Evolutionary conservation across 2,797 vertebrate species (phyloP), one percentile per base, ranked within the genome.

Genomic region (Diceros bicornis): DNA sequence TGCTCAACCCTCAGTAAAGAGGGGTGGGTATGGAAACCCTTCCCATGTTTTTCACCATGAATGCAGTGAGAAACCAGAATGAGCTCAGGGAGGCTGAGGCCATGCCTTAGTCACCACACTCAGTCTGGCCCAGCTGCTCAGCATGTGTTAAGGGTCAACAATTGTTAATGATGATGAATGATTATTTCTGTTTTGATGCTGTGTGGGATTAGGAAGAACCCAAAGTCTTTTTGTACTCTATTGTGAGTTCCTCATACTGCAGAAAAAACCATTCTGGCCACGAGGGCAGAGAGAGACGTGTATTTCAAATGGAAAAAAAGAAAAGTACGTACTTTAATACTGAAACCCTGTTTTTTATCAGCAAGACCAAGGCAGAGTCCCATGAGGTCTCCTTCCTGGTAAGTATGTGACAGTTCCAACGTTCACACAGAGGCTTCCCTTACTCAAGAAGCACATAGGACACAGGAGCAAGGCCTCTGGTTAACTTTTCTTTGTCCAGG

Each of bases 191-290:
- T 32, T 32, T 55, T 93, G 32, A 25, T 68, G 82, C 50, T 77
- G 1, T 71, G 23, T 47, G 16, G 37, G 52, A 72, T 83, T 21
- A 90, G 17, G 34, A 94, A 84, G 84, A 21, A 2, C 6, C 68
- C 27, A 47, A 57, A 66, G 20, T 84, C 75, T 93, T 79, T 64
- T 66, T 52, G 27, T 69, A 29, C n/a, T 83, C 47, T 86, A 16
- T 62, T 29, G 27, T 11, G n/a, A 89, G 32, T 47, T 71, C 47
- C 27, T 75, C 57, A 88, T n/a, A 29, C 23, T 61, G 29, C 13
- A 94, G 59, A 74, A 85, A 32, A 86, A 89, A 69, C 25, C 83
- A 68, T 85, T 82, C 69, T 93, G 41, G 34, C 23, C n/a, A 32
- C 25, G 9, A 77, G 9, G 55, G 8, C 7, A 84, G 68, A 82